phyloP scores from a whole-genome alignment of 2,888 invertebrate species.

The Plagiodera versicolora region DNA sequence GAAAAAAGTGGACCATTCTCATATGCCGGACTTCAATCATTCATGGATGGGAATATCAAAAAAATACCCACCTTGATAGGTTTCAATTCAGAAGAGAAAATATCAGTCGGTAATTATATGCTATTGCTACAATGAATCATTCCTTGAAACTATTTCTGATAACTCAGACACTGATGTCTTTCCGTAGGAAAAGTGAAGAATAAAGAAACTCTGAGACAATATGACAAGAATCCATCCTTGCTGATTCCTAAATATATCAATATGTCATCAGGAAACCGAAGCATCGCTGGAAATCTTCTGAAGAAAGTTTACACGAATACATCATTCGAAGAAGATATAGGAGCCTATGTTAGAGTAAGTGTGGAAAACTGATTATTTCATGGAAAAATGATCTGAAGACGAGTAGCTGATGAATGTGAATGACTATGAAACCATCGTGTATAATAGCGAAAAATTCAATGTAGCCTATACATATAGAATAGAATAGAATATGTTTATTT shows the following conservation, averaged over 20 bases:
- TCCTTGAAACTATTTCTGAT: too few species aligned
- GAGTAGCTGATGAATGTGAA: too few species aligned
- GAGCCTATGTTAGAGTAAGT: constrained; percentile 23
- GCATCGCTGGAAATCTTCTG: constrained; percentile 15
- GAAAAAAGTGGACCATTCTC: constrained; percentile 19
- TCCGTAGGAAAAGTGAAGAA: neutral
- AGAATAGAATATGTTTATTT: too few species aligned
- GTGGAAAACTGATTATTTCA: neutral
- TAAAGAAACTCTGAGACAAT: neutral
- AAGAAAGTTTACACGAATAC: constrained; percentile 21
- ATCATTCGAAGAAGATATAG: constrained; percentile 20
- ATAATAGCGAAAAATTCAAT: too few species aligned
- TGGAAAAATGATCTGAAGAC: neutral
- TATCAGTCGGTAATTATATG: constrained; percentile 10
- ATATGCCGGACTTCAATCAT: constrained; percentile 15
- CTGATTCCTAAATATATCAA: constrained; percentile 14
- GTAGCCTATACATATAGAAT: too few species aligned
- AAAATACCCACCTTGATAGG: constrained; percentile 26
- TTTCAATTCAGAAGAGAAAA: constrained; percentile 27
- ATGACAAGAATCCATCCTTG: constrained; percentile 16
- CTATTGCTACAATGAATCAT: too few species aligned
- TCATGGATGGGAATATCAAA: constrained; percentile 16
- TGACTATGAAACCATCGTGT: too few species aligned
- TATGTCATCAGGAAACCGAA: constrained; percentile 20
- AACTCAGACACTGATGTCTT: too few species aligned